phyloP scores from a whole-genome alignment of 2,113 vertebrate genomes.

The Amblyopsis rosae region DNA sequence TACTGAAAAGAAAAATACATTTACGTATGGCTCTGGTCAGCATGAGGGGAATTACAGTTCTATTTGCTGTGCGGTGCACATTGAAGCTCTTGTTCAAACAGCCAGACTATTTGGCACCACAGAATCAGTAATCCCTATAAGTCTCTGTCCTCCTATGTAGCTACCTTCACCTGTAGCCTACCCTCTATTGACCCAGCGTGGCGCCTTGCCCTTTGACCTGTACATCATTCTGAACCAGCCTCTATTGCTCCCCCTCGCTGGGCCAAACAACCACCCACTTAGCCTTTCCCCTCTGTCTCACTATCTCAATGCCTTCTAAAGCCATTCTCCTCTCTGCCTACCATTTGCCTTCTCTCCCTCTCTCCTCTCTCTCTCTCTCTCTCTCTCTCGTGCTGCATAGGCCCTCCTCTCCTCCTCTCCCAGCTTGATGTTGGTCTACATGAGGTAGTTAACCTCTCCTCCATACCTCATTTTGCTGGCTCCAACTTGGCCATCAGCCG shows the following conservation, averaged over 20 bases:
- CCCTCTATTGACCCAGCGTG: background rate
- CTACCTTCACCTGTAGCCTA: background rate
- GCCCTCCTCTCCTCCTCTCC: slow-evolving; percentile 36
- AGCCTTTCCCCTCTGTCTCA: slow-evolving; percentile 10
- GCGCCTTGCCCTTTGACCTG: background rate
- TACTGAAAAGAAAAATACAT: slow-evolving; percentile 4
- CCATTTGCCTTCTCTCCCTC: slow-evolving; percentile 37
- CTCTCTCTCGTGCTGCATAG: slow-evolving; percentile 21
- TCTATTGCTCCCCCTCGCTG: background rate
- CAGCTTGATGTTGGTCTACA: slow-evolving; percentile 27
- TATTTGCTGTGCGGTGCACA: slow-evolving; percentile 3
- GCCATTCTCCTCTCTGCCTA: slow-evolving; percentile 7
- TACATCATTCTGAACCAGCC: slow-evolving; percentile 12
- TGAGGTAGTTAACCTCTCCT: slow-evolving; percentile 44
- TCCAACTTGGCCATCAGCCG: slow-evolving; percentile 32
- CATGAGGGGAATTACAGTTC: background rate
- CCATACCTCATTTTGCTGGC: slow-evolving; percentile 11
- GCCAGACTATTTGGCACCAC: background rate
- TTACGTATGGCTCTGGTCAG: background rate
- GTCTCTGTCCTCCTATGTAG: background rate
- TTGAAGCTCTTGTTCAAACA: background rate
- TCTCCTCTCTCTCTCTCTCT: slow-evolving; percentile 34
- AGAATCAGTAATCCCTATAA: background rate
- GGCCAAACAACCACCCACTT: background rate
- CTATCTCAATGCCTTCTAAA: slow-evolving; percentile 1